A percentile compares a stretch with the other conserved stretches of the same genome.
Evolutionary conservation across 2,113 vertebrate species (phyloP).

Genomic region (Calidris pygmaea): DNA sequence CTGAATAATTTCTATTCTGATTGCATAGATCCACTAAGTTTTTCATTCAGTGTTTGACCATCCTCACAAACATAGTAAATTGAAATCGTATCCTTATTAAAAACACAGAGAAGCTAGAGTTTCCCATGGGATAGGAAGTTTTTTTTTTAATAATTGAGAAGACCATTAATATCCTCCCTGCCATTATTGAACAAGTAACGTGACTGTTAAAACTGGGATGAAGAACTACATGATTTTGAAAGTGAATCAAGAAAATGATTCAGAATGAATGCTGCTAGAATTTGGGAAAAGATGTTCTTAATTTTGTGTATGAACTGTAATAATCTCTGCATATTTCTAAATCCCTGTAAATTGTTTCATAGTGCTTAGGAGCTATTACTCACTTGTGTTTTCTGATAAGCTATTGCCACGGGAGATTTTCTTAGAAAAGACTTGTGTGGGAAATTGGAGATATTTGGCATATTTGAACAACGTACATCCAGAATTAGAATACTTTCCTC

Average conservation of each 20-base stretch:
- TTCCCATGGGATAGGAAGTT: background rate
- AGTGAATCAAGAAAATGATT: background rate
- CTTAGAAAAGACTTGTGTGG: background rate
- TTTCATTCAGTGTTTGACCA: background rate
- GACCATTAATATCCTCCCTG: background rate
- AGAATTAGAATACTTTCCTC: background rate
- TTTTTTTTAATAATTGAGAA: background rate
- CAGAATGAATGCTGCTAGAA: background rate
- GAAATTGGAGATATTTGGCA: background rate
- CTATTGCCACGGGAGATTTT: background rate
- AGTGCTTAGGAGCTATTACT: background rate
- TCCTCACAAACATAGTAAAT: background rate
- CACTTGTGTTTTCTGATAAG: background rate
- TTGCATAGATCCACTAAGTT: background rate
- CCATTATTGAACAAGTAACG: background rate
- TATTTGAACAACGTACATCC: background rate
- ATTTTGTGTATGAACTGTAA: background rate
- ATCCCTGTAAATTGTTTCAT: background rate
- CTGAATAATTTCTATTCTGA: background rate
- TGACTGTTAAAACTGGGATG: background rate
- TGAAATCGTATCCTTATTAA: background rate
- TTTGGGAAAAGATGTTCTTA: background rate
- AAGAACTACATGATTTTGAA: background rate
- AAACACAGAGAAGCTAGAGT: background rate
- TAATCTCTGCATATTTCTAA: background rate